Evolutionary conservation across 2,797 vertebrate genomes (phyloP), one percentile per base, ranked within the genome.

Genomic region (Aythya fuligula): DNA sequence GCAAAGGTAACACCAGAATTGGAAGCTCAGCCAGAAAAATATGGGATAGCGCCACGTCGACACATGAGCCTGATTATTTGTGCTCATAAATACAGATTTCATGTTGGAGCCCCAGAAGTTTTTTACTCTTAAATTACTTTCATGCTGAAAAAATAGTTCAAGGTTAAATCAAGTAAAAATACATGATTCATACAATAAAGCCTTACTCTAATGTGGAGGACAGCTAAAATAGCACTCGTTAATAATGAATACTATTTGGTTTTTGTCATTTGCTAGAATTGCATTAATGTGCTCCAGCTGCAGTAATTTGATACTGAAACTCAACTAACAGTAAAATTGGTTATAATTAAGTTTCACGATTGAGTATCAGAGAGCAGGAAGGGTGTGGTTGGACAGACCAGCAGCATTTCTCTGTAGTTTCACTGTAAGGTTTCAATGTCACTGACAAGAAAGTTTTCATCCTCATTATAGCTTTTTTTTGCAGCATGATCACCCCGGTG

Each of bases 351-450:
- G 72, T 72, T 72, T 69, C 1, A 0, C 76, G 76, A 34, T 38
- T 93, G 88, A 95, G n/a, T 79, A 36, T 80, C 79, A 71, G 82
- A 89, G 75, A 83, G 79, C 6, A 3, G 75, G 88, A 96, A 90
- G 78, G 22, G 27, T 81, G 11, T 64, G 86, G 57, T 70, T 38
- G 9, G 58, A 87, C 56, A 18, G 25, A 83, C 91, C 36, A 34
- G 66, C 71, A 87, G 73, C 25, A 13, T 70, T 61, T 69, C 67
- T 90, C 9, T 71, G 72, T 80, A 49, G 81, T 89, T 90, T 75
- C 53, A 65, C 22, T 24, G 47, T 75, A 54, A 67, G 54, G 45
- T 51, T 79, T 85, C 70, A 70, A 25, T 89, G 77, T 87, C 47
- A 85, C 16, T 71, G 57, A 58, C 93, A 53, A 71, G 15, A 51